Evolutionary conservation across 2,888 invertebrate genomes (phyloP).

Genomic region (Eupithecia subumbrata): DNA sequence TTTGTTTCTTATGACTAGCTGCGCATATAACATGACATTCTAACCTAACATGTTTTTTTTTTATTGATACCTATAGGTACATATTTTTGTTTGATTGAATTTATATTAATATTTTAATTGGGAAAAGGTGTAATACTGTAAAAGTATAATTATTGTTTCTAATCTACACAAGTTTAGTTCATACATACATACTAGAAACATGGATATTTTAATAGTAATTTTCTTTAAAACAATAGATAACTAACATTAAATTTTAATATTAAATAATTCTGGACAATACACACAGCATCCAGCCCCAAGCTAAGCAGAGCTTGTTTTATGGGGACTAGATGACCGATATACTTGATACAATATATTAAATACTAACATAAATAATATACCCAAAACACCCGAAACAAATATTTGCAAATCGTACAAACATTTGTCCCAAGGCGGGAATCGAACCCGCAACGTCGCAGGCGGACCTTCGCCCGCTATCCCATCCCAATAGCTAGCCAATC

Average conservation of each 20-base stretch:
- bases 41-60: conserved; percentile 4
- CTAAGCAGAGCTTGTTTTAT: no score
- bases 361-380: no score
- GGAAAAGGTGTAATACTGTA: conserved; percentile 77
- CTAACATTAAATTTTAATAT: not conserved
- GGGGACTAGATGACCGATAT: no score
- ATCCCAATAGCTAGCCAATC: no score
- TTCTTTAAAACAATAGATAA: not conserved
- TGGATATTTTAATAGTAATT: not conserved
- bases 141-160: conserved; percentile 49
- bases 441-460: no score
- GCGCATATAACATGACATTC: conserved; percentile 19
- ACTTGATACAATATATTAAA: no score
- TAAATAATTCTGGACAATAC: not conserved
- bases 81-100: conserved; percentile 14
- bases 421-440: no score
- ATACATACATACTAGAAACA: not conserved
- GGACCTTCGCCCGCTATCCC: no score
- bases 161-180: not conserved
- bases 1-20: conserved; percentile 34
- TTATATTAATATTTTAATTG: conserved; percentile 18
- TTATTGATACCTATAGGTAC: not conserved
- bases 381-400: no score
- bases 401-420: no score
- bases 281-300: no score